A percentile compares a stretch with the other conserved stretches of the same genome.
phyloP scores from a whole-genome alignment of 2,888 invertebrate species.

The Drosophila paracracens region DNA sequence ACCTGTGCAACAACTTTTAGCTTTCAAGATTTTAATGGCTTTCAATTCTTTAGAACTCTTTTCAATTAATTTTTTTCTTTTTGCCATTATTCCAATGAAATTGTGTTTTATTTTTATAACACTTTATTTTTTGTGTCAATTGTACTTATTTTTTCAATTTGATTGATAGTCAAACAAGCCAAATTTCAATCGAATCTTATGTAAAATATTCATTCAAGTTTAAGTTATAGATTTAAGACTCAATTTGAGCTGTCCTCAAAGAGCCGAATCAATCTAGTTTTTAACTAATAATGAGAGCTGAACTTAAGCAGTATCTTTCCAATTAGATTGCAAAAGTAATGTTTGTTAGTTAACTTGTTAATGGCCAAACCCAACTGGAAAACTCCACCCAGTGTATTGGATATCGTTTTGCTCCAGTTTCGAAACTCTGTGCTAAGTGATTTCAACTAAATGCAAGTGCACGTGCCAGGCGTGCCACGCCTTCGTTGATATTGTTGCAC shows the following conservation, averaged over 20 bases:
- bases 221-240: too few species aligned
- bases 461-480: constrained; percentile 43
- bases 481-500: constrained; percentile 14
- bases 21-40: neutral
- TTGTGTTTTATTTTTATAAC: neutral
- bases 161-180: neutral
- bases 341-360: constrained; percentile 34
- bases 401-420: constrained; percentile 40
- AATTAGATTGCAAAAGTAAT: constrained; percentile 16
- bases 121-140: neutral
- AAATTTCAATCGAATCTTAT: neutral
- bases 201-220: too few species aligned
- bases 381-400: constrained; percentile 3
- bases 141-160: neutral
- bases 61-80: neutral
- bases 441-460: constrained; percentile 45
- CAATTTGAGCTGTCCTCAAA: too few species aligned
- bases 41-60: neutral
- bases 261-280: too few species aligned
- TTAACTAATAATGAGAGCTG: neutral
- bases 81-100: neutral
- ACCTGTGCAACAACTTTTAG: neutral
- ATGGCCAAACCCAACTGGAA: constrained; percentile 18
- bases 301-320: constrained; percentile 21
- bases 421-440: constrained; percentile 46